phyloP scores from a whole-genome alignment of 1,140 invertebrate genomes.

The Rhagoletis pomonella region DNA sequence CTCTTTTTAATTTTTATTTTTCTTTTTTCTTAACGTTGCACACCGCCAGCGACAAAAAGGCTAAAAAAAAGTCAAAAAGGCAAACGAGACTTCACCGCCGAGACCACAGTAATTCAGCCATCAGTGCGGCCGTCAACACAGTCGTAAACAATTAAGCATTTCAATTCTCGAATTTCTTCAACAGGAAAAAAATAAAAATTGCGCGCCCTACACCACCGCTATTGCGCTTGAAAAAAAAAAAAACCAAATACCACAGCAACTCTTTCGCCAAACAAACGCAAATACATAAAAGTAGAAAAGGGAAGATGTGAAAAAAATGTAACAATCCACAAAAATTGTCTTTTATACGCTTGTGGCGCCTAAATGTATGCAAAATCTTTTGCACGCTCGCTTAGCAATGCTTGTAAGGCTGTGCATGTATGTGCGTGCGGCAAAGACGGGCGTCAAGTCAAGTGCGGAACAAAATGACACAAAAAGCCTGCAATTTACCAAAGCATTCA shows the following conservation, averaged over 20 bases:
- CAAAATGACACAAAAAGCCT: background rate
- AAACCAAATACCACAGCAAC: background rate
- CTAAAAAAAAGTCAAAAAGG: background rate
- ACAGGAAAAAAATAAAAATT: background rate
- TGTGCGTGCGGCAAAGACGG: background rate
- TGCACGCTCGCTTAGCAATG: conserved; percentile 20
- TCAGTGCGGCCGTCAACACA: conserved; percentile 40
- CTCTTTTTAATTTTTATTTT: background rate
- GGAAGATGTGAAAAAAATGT: background rate
- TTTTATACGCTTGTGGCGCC: conserved; percentile 43
- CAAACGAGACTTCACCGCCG: background rate
- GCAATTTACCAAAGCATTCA: conserved; percentile 2
- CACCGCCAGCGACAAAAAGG: conserved; percentile 12
- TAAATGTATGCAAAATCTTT: conserved; percentile 46
- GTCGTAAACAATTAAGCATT: conserved; percentile 52
- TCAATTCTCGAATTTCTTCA: conserved; percentile 29
- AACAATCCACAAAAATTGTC: conserved; percentile 40
- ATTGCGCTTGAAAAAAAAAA: no score
- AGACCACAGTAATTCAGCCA: conserved; percentile 37
- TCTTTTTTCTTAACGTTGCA: background rate
- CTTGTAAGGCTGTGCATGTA: background rate
- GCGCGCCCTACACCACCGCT: background rate
- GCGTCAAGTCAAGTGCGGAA: background rate
- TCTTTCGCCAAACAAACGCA: background rate
- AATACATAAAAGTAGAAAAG: background rate